Conservation (phyloP, 2,113 vertebrate genomes). For the Setophaga petechia region DNA sequence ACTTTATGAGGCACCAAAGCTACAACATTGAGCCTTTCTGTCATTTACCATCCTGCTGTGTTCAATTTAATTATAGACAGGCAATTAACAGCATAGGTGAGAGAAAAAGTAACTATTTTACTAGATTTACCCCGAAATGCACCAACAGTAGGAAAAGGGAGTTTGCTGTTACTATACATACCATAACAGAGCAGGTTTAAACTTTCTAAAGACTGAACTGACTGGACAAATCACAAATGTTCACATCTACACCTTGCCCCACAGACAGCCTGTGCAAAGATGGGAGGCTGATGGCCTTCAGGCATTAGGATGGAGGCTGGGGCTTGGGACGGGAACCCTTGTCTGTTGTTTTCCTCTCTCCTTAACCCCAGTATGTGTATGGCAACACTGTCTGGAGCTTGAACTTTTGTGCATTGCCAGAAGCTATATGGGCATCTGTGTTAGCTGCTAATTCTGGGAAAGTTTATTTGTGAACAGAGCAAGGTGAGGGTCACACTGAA, state of each 20-base stretch:
- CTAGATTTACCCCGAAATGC: neutral
- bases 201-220: neutral
- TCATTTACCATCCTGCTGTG: conserved; percentile 20
- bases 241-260: rapidly evolving
- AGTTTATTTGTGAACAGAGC: neutral
- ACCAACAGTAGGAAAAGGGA: neutral
- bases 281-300: neutral
- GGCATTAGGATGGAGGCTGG: neutral
- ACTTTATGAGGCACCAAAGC: neutral
- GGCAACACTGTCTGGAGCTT: neutral
- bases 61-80: conserved; percentile 8
- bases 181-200: neutral
- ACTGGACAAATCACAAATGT: neutral
- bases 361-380: rapidly evolving
- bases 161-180: neutral
- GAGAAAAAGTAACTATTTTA: conserved; percentile 14
- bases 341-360: rapidly evolving
- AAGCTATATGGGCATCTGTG: neutral
- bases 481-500: neutral
- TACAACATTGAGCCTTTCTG: neutral
- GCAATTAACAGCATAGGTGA: conserved; percentile 11
- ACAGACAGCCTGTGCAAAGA: neutral
- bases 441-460: neutral
- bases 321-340: neutral
- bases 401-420: neutral